A percentile compares a stretch with the other conserved stretches of the same genome.
These are phyloP conservation scores for Lampropteryx suffumata DNA, from an alignment of 2,888 invertebrate genomes.

Conservation along the genomic window DNA sequence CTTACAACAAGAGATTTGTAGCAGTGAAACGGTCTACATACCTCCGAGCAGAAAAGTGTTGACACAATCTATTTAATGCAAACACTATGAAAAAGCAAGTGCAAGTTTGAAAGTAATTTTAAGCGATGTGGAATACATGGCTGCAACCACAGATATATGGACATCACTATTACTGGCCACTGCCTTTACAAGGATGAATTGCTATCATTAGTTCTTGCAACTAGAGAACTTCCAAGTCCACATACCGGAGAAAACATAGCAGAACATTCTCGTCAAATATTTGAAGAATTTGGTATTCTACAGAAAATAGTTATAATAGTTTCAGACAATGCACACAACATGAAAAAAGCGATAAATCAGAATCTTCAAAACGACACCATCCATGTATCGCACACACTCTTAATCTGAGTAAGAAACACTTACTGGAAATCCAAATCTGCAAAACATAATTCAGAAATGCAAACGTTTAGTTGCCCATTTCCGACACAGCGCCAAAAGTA, in stretches of 20 bases:
- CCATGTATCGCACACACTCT: conserved; percentile 26
- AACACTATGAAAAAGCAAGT: conserved; percentile 3
- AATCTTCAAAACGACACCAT: conserved; percentile 25
- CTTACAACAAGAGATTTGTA: conserved; percentile 17
- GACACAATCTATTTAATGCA: conserved; percentile 20
- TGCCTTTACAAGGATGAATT: conserved; percentile 12
- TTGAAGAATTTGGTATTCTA: conserved; percentile 23
- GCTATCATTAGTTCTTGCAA: no score
- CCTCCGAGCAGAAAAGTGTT: conserved; percentile 20
- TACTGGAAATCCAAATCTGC: conserved; percentile 10
- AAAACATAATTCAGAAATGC: conserved; percentile 11
- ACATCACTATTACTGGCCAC: conserved; percentile 20
- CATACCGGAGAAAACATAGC: conserved; percentile 20
- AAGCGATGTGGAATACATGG: conserved; percentile 18
- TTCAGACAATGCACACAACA: conserved; percentile 23
- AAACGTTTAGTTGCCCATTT: conserved; percentile 12
- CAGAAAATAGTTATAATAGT: conserved; percentile 23
- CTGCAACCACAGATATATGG: conserved; percentile 23
- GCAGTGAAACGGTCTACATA: conserved; percentile 18
- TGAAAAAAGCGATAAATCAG: conserved; percentile 25
- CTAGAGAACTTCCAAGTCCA: conserved; percentile 12
- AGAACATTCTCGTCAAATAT: conserved; percentile 17
- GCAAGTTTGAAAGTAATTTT: neutral
- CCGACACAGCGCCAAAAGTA: conserved; percentile 15
- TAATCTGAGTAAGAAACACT: conserved; percentile 22